Conservation (phyloP, 2,113 vertebrate genomes). For the Dendrocopos noguchii region DNA sequence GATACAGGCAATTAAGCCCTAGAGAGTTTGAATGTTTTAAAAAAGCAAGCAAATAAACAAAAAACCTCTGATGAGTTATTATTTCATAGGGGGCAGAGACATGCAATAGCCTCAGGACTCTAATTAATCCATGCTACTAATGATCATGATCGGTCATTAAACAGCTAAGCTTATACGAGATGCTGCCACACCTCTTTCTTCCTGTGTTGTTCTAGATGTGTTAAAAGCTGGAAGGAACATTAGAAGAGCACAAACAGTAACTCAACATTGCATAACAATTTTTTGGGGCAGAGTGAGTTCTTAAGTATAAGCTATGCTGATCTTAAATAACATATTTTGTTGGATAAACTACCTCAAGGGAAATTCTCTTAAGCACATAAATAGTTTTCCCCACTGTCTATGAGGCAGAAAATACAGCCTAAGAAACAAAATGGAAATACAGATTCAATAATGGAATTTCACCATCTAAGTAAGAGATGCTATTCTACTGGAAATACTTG, state of each 20-base stretch:
- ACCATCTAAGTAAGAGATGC: not conserved
- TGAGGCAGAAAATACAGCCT: not conserved
- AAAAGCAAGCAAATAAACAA: not conserved
- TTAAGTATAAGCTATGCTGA: not conserved
- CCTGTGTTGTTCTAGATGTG: not conserved
- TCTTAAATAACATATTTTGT: not conserved
- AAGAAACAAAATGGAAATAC: not conserved
- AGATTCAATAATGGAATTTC: not conserved
- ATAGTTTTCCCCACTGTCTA: not conserved
- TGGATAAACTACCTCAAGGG: not conserved
- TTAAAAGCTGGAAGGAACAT: not conserved
- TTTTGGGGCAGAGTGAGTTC: not conserved
- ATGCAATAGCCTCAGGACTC: not conserved
- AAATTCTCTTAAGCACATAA: not conserved
- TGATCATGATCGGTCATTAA: not conserved
- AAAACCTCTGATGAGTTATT: not conserved
- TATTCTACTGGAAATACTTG: not conserved
- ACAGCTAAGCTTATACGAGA: not conserved
- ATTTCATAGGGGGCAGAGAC: not conserved
- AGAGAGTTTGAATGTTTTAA: not conserved
- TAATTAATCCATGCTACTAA: conserved; percentile 13
- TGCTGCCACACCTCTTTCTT: conserved; percentile 11
- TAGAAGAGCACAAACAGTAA: not conserved
- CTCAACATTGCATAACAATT: not conserved
- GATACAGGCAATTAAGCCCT: not conserved